Evolutionary conservation across 2,113 vertebrate genomes (phyloP), one percentile per base, ranked within the genome.

Genomic region (Gymnarchus niloticus): DNA sequence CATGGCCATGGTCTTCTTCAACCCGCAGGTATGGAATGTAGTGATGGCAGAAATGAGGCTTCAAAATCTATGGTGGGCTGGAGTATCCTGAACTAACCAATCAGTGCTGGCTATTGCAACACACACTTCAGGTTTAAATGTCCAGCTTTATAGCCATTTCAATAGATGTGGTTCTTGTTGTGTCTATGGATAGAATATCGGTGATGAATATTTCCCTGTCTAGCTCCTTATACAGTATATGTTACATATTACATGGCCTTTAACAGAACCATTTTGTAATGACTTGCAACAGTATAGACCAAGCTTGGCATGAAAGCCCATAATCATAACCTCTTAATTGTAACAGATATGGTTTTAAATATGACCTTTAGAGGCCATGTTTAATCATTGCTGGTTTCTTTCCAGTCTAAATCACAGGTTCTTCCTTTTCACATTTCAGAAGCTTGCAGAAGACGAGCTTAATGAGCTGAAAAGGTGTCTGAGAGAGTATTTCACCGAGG

Each of bases 1-100:
- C 87, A 98, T 99, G 98, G 97, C 96, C 2, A 93, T 98, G 3
- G 95, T 92, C 77, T 98, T 98, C 91, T 99, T 99, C 90, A 95
- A 99, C 80, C 97, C 98, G 23, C 97, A 99, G 97, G 97, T 98
- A 93, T 25, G 61, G 23, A 76, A 6, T 23, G 14, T n/a, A n/a
- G n/a, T n/a, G n/a, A n/a, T n/a, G n/a, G n/a, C n/a, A n/a, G n/a
- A n/a, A n/a, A n/a, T n/a, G n/a, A n/a, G n/a, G n/a, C n/a, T n/a
- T n/a, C n/a, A n/a, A n/a, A n/a, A n/a, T n/a, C n/a, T n/a, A n/a
- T n/a, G n/a, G n/a, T n/a, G n/a, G n/a, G n/a, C n/a, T n/a, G n/a
- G n/a, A n/a, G n/a, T n/a, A n/a, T n/a, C n/a, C n/a, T n/a, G n/a
- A n/a, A n/a, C n/a, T n/a, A n/a, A n/a, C n/a, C n/a, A n/a, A n/a